phyloP scores from a whole-genome alignment of 2,888 invertebrate species.

The Ametastegia equiseti region DNA sequence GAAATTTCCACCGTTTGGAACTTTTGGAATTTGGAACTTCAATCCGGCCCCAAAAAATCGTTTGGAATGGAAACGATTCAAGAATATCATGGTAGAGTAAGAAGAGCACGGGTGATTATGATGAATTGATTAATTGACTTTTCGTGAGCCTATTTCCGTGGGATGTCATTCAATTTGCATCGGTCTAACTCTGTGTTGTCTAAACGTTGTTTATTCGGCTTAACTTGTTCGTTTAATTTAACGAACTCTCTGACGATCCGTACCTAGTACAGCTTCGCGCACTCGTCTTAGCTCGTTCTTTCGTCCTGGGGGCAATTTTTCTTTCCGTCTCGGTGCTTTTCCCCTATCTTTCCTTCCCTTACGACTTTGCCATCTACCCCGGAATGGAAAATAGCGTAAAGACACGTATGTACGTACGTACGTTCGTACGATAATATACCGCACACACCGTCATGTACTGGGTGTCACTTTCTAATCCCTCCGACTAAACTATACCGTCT shows the following conservation, averaged over 20 bases:
- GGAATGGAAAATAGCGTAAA: not conserved
- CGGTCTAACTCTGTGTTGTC: not conserved
- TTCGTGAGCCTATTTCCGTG: not conserved
- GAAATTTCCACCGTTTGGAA: no score
- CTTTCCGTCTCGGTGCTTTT: slow-evolving; percentile 1
- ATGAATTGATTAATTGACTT: not conserved
- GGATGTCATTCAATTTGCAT: not conserved
- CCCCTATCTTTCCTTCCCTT: not conserved
- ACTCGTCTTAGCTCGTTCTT: slow-evolving; percentile 25
- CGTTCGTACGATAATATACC: not conserved
- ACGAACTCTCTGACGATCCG: slow-evolving; percentile 11
- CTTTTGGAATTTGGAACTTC: no score
- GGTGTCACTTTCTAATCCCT: not conserved
- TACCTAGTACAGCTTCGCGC: not conserved
- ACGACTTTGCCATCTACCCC: not conserved
- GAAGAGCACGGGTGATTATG: not conserved
- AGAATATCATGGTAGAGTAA: no score
- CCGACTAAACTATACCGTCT: not conserved
- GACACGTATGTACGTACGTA: slow-evolving; percentile 17
- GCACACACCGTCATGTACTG: not conserved
- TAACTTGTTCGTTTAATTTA: slow-evolving; percentile 21
- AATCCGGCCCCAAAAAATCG: no score
- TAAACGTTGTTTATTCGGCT: slow-evolving; percentile 10
- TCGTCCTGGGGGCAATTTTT: slow-evolving; percentile 34
- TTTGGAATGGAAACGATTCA: no score